Evolutionary conservation across 2,797 vertebrate species (phyloP), one percentile per base, ranked within the genome.

Genomic region (Lutjanus argentimaculatus): DNA sequence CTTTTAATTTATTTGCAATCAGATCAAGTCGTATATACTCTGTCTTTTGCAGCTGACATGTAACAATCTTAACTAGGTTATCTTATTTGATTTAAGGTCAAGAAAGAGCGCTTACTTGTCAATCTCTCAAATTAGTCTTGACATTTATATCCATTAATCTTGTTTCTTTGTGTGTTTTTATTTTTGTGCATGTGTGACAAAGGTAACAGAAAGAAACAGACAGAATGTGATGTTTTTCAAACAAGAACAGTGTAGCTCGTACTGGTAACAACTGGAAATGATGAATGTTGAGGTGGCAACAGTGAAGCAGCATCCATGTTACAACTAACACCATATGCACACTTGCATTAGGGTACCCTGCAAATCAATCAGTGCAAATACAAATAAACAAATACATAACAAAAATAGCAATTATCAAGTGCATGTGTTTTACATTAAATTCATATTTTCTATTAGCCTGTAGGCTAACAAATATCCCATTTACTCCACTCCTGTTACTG

Each of bases 101-200:
- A 62, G 12, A 62, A 42, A 64, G 17, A 45, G 61, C 40, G 15
- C 7, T 45, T 48, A 59, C 52, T 46, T 43, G 42, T 70, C 66
- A 71, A 12, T 79, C 62, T 67, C 62, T 68, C 4, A 78, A 66
- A 75, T 75, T 61, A 71, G 62, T 66, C 58, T 61, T 69, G 64
- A 53, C 58, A 72, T 71, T 49, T 53, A 48, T 45, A 64, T 51
- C 62, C 59, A 42, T 62, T 68, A 64, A 51, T 77, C 67, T 77
- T 46, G 56, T 51, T 71, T 65, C 57, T 67, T 63, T 83, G 52
- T 66, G 62, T 57, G 67, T 72, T 75, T 79, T 74, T 42, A 67
- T 75, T 45, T 45, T 21, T 1, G 42, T 19, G 8, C 30, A 64
- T 59, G 69, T 51, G 30, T 11, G 58, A 68, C 68, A 48, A 63